phyloP scores from a whole-genome alignment of 2,113 vertebrate species.

The Naja naja region DNA sequence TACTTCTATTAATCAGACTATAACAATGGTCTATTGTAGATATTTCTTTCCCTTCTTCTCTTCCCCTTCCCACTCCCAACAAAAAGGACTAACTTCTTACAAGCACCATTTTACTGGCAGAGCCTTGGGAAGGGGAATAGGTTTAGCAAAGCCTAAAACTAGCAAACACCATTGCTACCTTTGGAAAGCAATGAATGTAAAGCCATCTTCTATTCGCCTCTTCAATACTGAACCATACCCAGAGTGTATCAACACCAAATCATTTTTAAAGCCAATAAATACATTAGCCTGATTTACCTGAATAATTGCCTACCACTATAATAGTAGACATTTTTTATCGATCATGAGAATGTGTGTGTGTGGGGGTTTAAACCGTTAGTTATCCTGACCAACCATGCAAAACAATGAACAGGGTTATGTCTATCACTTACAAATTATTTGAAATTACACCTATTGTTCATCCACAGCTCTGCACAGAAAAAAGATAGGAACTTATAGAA shows the following conservation, averaged over 20 bases:
- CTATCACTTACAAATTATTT: not conserved
- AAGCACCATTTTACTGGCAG: not conserved
- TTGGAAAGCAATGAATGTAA: constrained; percentile 2
- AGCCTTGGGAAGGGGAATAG: not conserved
- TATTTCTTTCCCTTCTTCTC: not conserved
- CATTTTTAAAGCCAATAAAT: not conserved
- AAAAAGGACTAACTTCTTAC: constrained; percentile 3
- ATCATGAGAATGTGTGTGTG: not conserved
- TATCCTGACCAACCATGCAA: constrained; percentile 13
- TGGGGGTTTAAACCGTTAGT: not conserved
- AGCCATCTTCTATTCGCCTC: not conserved
- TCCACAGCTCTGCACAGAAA: constrained; percentile 13
- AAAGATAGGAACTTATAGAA: not conserved
- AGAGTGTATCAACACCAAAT: not conserved
- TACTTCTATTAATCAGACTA: constrained; percentile 56
- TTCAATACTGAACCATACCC: not conserved
- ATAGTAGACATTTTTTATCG: not conserved
- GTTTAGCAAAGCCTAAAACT: constrained; percentile 25
- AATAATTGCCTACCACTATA: not conserved
- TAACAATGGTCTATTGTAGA: constrained; percentile 73
- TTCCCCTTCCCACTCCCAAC: not conserved
- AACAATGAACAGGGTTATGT: not conserved
- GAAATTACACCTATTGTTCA: not conserved
- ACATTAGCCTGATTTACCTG: constrained; percentile 1
- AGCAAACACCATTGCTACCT: not conserved